phyloP scores from a whole-genome alignment of 1,140 invertebrate genomes.

The Neuroterus valhalla region DNA sequence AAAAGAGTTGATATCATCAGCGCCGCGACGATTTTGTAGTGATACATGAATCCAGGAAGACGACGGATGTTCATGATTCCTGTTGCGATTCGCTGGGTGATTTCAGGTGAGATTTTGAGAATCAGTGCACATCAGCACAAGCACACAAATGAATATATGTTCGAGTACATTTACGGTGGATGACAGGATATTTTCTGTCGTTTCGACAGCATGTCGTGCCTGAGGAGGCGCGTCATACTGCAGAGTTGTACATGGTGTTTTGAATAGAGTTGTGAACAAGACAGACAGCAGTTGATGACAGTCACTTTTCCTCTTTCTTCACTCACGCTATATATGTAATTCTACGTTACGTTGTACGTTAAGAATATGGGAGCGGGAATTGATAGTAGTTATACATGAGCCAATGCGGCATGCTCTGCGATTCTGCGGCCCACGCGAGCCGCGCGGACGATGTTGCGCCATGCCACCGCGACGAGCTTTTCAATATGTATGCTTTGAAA shows the following conservation, averaged over 20 bases:
- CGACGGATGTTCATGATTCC: conserved; percentile 64
- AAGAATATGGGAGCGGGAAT: conserved; percentile 17
- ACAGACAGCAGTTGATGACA: conserved; percentile 7
- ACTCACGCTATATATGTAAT: neutral
- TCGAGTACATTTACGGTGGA: neutral
- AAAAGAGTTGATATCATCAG: conserved; percentile 52
- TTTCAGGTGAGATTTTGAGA: conserved; percentile 7
- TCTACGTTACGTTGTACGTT: neutral
- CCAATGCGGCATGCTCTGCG: conserved; percentile 65
- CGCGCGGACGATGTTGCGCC: conserved; percentile 52
- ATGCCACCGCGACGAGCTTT: conserved; percentile 51
- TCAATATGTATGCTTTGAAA: conserved; percentile 27
- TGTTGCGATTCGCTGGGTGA: neutral
- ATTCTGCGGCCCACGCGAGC: conserved; percentile 58
- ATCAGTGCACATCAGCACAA: neutral
- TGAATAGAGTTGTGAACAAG: neutral
- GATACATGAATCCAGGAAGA: conserved; percentile 68
- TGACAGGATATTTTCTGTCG: neutral
- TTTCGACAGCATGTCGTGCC: neutral
- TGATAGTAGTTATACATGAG: neutral
- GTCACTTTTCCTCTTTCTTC: conserved; percentile 7
- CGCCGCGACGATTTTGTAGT: conserved; percentile 60
- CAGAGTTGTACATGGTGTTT: conserved; percentile 5
- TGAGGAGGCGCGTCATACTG: neutral
- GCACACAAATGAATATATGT: no score